Base-by-base conservation (phyloP, 2,797 vertebrate genomes). In the Heterohyrax brucei region DNA sequence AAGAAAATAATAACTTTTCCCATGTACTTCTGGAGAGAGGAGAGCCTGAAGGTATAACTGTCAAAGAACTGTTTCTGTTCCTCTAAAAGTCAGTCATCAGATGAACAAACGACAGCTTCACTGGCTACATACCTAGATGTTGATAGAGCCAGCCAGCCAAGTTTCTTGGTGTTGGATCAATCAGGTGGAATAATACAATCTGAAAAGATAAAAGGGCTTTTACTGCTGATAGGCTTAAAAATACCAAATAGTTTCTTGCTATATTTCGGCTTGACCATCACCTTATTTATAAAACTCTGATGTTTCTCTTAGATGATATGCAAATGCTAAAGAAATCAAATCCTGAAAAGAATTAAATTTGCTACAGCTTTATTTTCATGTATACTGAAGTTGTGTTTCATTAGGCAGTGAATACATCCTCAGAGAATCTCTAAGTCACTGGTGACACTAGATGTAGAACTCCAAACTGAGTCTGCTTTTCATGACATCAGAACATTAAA, bases 171-270 rank as follows among this genome's bases (percentile, higher is more conserved):
- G 39, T 39, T 39, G 39, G 39, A 39, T 39, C 39, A 39, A 88
- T 80, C 61, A 84, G 39, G 0, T 28, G 9, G 50, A 12, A 44
- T 81, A 87, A 28, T 39, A 28, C 66, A 39, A 96, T 89, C 61
- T 96, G 39, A 93, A 86, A 94, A 90, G 68, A 19, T 12, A 26
- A 93, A 84, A 95, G 56, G 19, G 1, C 26, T 48, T 86, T 81
- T 79, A n/a, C 46, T 62, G 0, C 62, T 73, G 33, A 68, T 21
- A 77, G 39, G 95, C 78, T 92, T 96, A 16, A 96, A 96, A 95
- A 90, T 18, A 19, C 10, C 7, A 39, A 76, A n/a, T 56, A 19
- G 3, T 90, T 93, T 76, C 46, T 53, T 78, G 22, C 13, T 95
- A 87, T 85, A n/a, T 19, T 75, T 48, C 87, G 88, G 21, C 61